A percentile compares a stretch with the other conserved stretches of the same genome.
Conservation (phyloP, 2,888 invertebrate species). For the Epistrophella euchroma region DNA sequence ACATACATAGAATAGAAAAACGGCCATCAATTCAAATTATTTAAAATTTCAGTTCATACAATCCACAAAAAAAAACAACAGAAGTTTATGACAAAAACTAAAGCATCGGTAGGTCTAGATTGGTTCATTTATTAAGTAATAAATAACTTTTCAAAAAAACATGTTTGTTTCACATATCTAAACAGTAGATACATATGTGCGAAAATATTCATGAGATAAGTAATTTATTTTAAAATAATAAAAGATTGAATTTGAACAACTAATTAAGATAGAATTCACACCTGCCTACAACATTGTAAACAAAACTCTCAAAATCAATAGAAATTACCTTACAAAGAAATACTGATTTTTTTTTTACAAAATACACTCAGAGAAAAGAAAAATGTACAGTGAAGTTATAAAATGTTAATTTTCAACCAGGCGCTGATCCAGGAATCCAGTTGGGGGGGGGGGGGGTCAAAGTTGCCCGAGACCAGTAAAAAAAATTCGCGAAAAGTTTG, state of each 20-base stretch:
- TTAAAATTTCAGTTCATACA: too few species aligned
- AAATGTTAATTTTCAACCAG: too few species aligned
- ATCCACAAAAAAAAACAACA: neutral
- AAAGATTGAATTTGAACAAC: conserved; percentile 20
- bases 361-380: neutral
- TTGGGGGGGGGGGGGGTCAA: too few species aligned
- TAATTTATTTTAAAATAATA: neutral
- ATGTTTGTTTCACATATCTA: neutral
- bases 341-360: neutral
- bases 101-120: neutral
- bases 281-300: conserved; percentile 17
- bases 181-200: neutral
- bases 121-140: neutral
- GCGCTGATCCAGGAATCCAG: too few species aligned
- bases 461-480: too few species aligned
- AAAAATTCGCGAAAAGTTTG: too few species aligned
- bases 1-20: too few species aligned
- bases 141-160: conserved; percentile 19
- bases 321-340: conserved; percentile 6
- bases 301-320: conserved; percentile 21
- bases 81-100: neutral
- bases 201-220: conserved; percentile 46
- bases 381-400: neutral
- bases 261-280: conserved; percentile 55
- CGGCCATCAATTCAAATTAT: too few species aligned